Evolutionary conservation across 2,113 vertebrate genomes (phyloP), one percentile per base, ranked within the genome.

Genomic region (Todiramphus saurophagus): DNA sequence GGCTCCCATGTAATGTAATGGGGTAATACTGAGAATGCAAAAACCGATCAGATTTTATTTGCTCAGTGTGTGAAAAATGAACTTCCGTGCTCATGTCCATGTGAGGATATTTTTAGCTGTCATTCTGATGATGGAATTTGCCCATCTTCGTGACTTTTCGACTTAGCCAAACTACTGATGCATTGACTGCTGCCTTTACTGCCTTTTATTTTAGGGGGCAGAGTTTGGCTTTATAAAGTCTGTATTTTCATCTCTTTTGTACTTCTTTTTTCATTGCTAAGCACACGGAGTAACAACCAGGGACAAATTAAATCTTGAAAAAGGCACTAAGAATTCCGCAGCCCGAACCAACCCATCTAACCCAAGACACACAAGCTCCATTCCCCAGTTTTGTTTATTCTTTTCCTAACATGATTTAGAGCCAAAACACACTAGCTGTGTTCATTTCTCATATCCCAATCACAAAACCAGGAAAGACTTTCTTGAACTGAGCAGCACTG

Each of bases 301-400:
- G 96, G 89, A 94, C 96, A 97, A 97, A 88, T 90, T 93, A 93
- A 97, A 91, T 95, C 96, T 98, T 96, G 96, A 97, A 97, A 98
- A 98, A 97, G 96, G 91, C 97, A 96, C 94, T 68, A 95, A 91
- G 92, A 97, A 96, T 95, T 97, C 97, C 88, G 94, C 95, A 95
- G 72, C 63, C 63, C 62, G 15, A 95, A 89, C 59, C 62, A 90
- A 87, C 72, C 90, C 89, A 80, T 91, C 89, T 93, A 97, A 96
- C 94, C 39, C 60, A 89, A 97, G 80, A 97, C 21, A 69, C 44
- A 87, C 92, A 94, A 89, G 79, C 91, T 94, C 63, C n/a, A 39
- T 88, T 82, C 77, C 62, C 50, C 28, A 64, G 60, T 72, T 92
- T 41, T 93, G 82, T 93, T 92, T 93, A 63, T 85, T 63, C n/a